Evolutionary conservation across 2,888 invertebrate species (phyloP).

Genomic region (Drosophila macrothrix): DNA sequence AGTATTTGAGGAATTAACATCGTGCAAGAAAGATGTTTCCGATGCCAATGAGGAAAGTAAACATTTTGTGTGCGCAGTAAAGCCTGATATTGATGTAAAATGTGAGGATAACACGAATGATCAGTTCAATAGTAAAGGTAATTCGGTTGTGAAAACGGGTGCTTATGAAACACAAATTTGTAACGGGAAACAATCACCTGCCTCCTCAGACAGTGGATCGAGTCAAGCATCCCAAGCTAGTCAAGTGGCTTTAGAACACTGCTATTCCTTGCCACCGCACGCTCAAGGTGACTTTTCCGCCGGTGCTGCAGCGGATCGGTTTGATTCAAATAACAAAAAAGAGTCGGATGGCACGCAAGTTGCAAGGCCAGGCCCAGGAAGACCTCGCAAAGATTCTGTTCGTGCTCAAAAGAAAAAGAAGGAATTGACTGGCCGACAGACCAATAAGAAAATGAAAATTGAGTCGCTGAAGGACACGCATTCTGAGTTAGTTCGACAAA

Average conservation of each 20-base stretch:
- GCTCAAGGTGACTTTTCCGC: slow-evolving; percentile 69
- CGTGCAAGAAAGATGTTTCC: slow-evolving; percentile 23
- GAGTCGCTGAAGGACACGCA: slow-evolving; percentile 42
- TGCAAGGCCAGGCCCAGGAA: slow-evolving; percentile 85
- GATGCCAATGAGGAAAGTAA: slow-evolving; percentile 2
- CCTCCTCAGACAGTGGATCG: slow-evolving; percentile 85
- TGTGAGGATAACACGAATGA: background rate
- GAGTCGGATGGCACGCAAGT: slow-evolving; percentile 22
- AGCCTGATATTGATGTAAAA: slow-evolving; percentile 19
- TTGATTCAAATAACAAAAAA: slow-evolving; percentile 31
- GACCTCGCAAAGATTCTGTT: slow-evolving; percentile 82
- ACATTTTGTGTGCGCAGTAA: slow-evolving; percentile 17
- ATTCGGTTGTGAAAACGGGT: slow-evolving; percentile 9
- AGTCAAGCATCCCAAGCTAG: slow-evolving; percentile 87
- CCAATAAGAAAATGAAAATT: slow-evolving; percentile 46
- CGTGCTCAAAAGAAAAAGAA: slow-evolving; percentile 84
- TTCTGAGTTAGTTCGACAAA: slow-evolving; percentile 54
- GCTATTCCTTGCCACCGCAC: slow-evolving; percentile 92
- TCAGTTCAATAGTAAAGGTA: slow-evolving; percentile 5
- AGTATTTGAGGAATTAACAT: slow-evolving; percentile 16
- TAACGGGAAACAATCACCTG: slow-evolving; percentile 82
- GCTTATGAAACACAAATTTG: slow-evolving; percentile 30
- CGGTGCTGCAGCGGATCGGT: background rate
- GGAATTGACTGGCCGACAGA: slow-evolving; percentile 41
- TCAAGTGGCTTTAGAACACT: slow-evolving; percentile 92